These are phyloP conservation scores for Spodoptera litura DNA, from an alignment of 1,140 invertebrate genomes.

Conservation along the genomic window DNA sequence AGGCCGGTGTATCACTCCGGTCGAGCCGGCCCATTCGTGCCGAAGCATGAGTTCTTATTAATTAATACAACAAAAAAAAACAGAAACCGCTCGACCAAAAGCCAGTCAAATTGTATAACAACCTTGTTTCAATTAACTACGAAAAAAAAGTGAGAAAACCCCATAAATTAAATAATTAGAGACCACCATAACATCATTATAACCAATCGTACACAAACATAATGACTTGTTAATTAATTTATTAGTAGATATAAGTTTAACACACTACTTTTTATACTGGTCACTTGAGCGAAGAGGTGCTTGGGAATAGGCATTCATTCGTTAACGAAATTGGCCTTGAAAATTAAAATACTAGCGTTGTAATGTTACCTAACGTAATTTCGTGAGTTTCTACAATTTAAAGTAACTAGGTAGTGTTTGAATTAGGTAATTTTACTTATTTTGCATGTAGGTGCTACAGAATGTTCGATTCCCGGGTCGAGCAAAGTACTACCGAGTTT, in stretches of 20 bases:
- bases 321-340: slow-evolving; percentile 47
- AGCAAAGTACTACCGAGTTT: no score
- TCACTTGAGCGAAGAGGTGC: not conserved
- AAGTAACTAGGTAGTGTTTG: not conserved
- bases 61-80: no score
- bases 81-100: no score
- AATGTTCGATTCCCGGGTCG: no score
- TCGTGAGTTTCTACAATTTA: slow-evolving; percentile 6
- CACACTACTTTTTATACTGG: slow-evolving; percentile 4
- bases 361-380: slow-evolving; percentile 18
- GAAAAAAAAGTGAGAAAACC: not conserved
- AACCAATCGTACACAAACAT: not conserved
- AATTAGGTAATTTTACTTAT: not conserved
- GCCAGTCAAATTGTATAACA: not conserved
- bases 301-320: not conserved
- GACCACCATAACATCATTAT: slow-evolving; percentile 11
- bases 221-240: slow-evolving; percentile 18
- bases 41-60: no score
- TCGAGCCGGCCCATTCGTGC: no score
- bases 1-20: no score
- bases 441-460: no score
- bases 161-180: not conserved
- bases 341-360: slow-evolving; percentile 33
- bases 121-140: not conserved
- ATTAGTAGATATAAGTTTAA: not conserved